Percentiles rank a stretch among this genome's conserved stretches.
Conservation (phyloP, 92 coral and sea anemone genomes). For the Porites lobata region DNA sequence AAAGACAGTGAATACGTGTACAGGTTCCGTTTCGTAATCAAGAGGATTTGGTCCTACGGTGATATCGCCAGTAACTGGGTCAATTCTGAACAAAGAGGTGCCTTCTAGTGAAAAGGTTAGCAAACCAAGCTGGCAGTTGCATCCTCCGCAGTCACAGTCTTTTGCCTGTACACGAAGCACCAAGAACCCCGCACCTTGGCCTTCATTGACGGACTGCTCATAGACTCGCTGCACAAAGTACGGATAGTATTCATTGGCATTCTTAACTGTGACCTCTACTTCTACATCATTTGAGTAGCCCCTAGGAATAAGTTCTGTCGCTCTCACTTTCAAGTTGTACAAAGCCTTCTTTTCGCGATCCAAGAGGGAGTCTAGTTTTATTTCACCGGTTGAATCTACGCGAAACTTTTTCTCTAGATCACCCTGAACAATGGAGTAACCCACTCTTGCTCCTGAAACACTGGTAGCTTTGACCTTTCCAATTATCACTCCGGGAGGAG, state of each 20-base stretch:
- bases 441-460: conserved; percentile 84
- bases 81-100: conserved; percentile 54
- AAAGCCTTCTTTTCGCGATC: conserved; percentile 69
- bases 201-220: conserved; percentile 63
- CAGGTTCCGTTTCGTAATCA: conserved; percentile 70
- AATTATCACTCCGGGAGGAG: conserved; percentile 68
- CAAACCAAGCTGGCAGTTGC: conserved; percentile 71
- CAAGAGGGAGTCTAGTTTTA: conserved; percentile 76
- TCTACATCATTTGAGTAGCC: conserved; percentile 72
- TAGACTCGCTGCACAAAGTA: conserved; percentile 59
- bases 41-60: conserved; percentile 71
- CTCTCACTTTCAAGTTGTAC: conserved; percentile 75
- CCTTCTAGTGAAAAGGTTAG: conserved; percentile 73
- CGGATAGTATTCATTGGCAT: conserved; percentile 84
- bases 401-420: conserved; percentile 61
- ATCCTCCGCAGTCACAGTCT: conserved; percentile 86
- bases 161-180: conserved; percentile 73
- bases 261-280: conserved; percentile 79
- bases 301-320: conserved; percentile 80
- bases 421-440: conserved; percentile 70
- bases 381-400: conserved; percentile 66
- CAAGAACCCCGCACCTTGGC: conserved; percentile 59
- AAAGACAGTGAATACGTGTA: conserved; percentile 68
- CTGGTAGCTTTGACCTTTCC: conserved; percentile 85
- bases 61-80: conserved; percentile 76